Base-by-base conservation (phyloP, 1,140 invertebrate genomes). In the Drosophila orosa region DNA sequence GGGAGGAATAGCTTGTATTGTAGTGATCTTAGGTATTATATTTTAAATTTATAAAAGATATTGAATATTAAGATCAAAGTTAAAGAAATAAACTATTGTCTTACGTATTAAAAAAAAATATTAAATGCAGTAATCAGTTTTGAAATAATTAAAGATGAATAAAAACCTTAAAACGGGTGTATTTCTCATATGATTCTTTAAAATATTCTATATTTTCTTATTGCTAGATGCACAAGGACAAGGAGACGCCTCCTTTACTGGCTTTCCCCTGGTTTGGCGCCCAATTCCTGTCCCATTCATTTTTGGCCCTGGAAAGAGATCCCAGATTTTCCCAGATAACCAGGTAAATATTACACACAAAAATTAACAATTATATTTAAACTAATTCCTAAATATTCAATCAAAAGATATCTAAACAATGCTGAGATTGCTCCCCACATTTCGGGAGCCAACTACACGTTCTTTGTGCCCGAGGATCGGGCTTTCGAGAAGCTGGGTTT, bases 191-290 rank as follows among this genome's bases (percentile, higher is more conserved):
- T 40, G 5, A 27, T 13, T 13, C 58, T 17, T 54, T 55, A 15
- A 8, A 8, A 22, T 22, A 13, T 40, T 17, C 4, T n/a, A 12
- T 17, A 17, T n/a, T 37, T 13, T 33, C 13, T 47, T 2, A 7
- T 25, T 9, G 25, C 5, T 56, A 92, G 91, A 92, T 94, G 82
- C 93, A 95, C 82, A 92, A 93, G 68, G 94, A 94, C 75, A 94
- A 94, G 86, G 94, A 95, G 83, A 94, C 94, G 4, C 94, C 94
- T 9, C 94, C 94, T n/a, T 80, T 95, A 24, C 73, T 95, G 35
- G 93, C 94, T 4, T 94, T 94, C 66, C 94, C 94, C 3, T 95
- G 94, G 94, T 94, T 94, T 75, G 93, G 93, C 40, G 94, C 94
- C 10, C 94, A 94, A 69, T 95, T 95, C 79, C 83, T 95, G 31